These are phyloP conservation scores for Cephus rjabovi DNA, from an alignment of 2,888 invertebrate species.

Conservation along the genomic window DNA sequence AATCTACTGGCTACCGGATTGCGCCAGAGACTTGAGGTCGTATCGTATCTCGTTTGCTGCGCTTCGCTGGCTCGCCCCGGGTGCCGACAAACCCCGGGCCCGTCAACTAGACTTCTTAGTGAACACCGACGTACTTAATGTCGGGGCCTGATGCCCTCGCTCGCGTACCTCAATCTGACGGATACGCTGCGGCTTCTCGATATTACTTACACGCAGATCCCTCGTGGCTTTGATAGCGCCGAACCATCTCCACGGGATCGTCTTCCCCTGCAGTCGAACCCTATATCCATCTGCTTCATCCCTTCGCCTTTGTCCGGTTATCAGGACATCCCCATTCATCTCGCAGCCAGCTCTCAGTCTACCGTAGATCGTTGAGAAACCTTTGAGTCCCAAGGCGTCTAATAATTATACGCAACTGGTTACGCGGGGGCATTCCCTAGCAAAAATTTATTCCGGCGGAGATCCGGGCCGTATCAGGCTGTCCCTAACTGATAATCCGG, in stretches of 20 bases:
- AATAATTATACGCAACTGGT: background rate
- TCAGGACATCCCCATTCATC: background rate
- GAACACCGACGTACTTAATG: conserved; percentile 25
- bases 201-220: background rate
- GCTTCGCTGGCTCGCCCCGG: conserved; percentile 35
- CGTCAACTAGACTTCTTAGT: conserved; percentile 22
- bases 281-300: background rate
- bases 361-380: background rate
- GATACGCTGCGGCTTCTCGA: background rate
- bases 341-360: background rate
- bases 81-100: conserved; percentile 36
- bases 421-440: background rate
- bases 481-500: too few species aligned
- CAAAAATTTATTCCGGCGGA: too few species aligned
- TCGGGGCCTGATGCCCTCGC: conserved; percentile 1
- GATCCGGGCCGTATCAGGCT: too few species aligned
- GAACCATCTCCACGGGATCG: background rate
- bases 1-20: conserved; percentile 33
- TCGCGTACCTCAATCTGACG: background rate
- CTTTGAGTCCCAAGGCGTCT: background rate
- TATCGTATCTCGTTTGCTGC: conserved; percentile 34
- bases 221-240: background rate
- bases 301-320: background rate
- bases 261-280: background rate
- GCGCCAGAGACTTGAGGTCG: conserved; percentile 23